phyloP scores from a whole-genome alignment of 1,140 invertebrate genomes.

The Lysiphlebus fabarum region DNA sequence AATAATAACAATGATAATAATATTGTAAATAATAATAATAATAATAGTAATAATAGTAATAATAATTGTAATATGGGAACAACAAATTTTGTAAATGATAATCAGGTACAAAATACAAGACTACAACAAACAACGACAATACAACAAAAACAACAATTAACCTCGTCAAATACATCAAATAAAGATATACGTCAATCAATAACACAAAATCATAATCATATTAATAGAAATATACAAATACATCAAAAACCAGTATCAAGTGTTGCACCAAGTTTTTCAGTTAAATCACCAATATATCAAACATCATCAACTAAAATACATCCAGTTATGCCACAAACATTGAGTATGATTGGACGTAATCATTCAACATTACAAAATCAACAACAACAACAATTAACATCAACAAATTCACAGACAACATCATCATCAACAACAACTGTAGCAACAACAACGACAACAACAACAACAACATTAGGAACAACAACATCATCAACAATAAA shows the following conservation, averaged over 20 bases:
- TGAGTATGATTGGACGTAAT: slow-evolving; percentile 54
- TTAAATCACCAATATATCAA: slow-evolving; percentile 74
- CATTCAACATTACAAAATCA: slow-evolving; percentile 46
- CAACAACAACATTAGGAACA: slow-evolving; percentile 31
- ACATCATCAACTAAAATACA: slow-evolving; percentile 77
- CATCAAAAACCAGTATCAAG: slow-evolving; percentile 75
- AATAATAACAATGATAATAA: slow-evolving; percentile 37
- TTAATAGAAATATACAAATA: slow-evolving; percentile 42
- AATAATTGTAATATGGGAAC: slow-evolving; percentile 23
- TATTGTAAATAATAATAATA: slow-evolving; percentile 34
- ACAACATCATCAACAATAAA: slow-evolving; percentile 29
- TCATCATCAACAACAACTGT: slow-evolving; percentile 29
- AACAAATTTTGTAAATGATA: slow-evolving; percentile 37
- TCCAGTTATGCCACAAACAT: slow-evolving; percentile 74
- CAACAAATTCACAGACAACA: slow-evolving; percentile 30
- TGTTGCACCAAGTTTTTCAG: slow-evolving; percentile 70
- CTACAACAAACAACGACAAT: slow-evolving; percentile 39
- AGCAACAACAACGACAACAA: slow-evolving; percentile 34
- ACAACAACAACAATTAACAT: slow-evolving; percentile 21
- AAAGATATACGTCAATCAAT: slow-evolving; percentile 34
- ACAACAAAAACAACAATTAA: slow-evolving; percentile 31
- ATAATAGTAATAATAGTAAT: slow-evolving; percentile 34
- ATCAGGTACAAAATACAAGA: slow-evolving; percentile 38
- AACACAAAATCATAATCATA: slow-evolving; percentile 34
- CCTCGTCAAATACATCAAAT: slow-evolving; percentile 30